These are phyloP conservation scores for Chrysogorgia sp. DNA, from an alignment of 92 coral and sea anemone genomes.

Conservation along the genomic window DNA sequence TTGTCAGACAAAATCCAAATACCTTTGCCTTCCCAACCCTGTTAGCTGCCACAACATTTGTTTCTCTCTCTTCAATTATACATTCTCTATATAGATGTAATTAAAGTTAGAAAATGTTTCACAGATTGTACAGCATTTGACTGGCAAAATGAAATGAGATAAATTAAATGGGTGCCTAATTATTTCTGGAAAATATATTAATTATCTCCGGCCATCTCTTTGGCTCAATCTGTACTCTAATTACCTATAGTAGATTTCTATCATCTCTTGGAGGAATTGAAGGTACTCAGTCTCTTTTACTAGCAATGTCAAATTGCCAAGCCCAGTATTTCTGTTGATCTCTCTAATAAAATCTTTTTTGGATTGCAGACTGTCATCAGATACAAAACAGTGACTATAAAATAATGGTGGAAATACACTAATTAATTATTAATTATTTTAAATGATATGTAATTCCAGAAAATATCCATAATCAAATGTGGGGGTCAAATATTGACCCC, in stretches of 20 bases:
- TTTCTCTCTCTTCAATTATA: neutral
- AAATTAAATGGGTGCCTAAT: too few species aligned
- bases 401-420: too few species aligned
- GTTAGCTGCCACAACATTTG: neutral
- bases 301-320: constrained; percentile 7
- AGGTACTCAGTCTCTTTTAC: constrained; percentile 13
- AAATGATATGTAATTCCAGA: neutral
- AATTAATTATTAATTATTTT: too few species aligned
- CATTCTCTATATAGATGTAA: too few species aligned
- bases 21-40: neutral
- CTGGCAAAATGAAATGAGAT: too few species aligned
- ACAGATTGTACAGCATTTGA: too few species aligned
- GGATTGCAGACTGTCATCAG: constrained; percentile 10
- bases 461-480: neutral
- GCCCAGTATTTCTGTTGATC: constrained; percentile 3
- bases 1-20: neutral
- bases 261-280: neutral
- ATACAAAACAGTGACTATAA: constrained; percentile 9
- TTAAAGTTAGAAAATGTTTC: too few species aligned
- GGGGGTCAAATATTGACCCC: too few species aligned
- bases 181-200: too few species aligned
- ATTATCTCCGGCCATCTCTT: too few species aligned
- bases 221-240: too few species aligned
- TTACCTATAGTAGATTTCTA: constrained; percentile 7
- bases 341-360: constrained; percentile 6